Conservation (phyloP, 2,113 vertebrate genomes). For the Mustela nigripes region DNA sequence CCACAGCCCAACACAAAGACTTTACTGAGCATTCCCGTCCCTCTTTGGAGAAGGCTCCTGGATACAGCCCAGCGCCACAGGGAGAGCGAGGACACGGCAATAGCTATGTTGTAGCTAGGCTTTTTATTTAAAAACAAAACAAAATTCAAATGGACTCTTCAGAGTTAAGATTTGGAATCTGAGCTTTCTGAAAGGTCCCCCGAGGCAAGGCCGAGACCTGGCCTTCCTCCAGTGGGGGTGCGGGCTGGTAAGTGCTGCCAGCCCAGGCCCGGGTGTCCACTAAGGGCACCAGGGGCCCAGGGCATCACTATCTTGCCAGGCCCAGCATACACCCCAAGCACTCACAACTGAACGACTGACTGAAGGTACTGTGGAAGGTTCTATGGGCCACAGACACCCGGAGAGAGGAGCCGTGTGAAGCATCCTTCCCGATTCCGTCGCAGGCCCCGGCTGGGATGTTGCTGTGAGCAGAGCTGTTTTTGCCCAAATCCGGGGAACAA, state of each 20-base stretch:
- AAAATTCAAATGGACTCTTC: not conserved
- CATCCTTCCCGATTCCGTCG: fast-evolving
- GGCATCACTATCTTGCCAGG: fast-evolving
- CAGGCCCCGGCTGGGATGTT: not conserved
- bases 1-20: not conserved
- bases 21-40: not conserved
- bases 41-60: slow-evolving; percentile 12
- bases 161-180: not conserved
- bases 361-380: not conserved
- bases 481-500: not conserved
- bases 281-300: not conserved
- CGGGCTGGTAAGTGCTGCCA: not conserved
- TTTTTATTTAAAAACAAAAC: not conserved
- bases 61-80: not conserved
- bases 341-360: fast-evolving
- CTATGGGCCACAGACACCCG: fast-evolving
- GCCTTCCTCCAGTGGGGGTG: not conserved
- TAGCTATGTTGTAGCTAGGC: slow-evolving; percentile 20
- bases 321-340: not conserved
- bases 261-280: not conserved
- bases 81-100: not conserved
- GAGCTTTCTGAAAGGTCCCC: not conserved
- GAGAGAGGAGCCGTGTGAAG: not conserved
- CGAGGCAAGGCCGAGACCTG: not conserved
- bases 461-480: fast-evolving